Evolutionary conservation across 2,113 vertebrate species (phyloP), one percentile per base, ranked within the genome.

Genomic region (Ceuthmochares aereus): DNA sequence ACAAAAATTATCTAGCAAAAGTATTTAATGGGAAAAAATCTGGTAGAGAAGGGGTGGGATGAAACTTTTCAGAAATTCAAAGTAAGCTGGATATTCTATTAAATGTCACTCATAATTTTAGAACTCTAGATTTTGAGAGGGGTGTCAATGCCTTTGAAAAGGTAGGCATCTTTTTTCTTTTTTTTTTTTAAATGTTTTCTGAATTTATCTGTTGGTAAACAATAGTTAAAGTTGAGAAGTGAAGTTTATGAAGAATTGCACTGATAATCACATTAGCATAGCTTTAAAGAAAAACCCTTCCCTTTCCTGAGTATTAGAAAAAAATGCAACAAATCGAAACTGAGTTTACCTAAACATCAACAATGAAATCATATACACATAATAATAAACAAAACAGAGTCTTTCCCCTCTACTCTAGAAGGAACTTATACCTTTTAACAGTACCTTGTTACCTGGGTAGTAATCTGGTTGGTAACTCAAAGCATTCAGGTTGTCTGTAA

Each of bases 91-190:
- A 26, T 10, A 6, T 45, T 82, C 23, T 20, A 12, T 34, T 69
- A 69, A 21, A 36, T 36, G 4, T 83, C 83, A 34, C 8, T 84
- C 7, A 20, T 58, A 64, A 66, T 5, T 22, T 10, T 42, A 60
- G 29, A 64, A 66, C 13, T 19, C 13, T 37, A 23, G 27, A 34
- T 56, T 83, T 74, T 74, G 12, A 32, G 20, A 10, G 15, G 6
- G 2, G 4, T 19, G 21, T 47, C n/a, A 49, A 54, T 10, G 5
- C 2, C 7, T 69, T 52, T 69, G 7, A 68, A 76, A 87, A 70
- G 36, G 4, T n/a, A 32, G 7, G 4, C 0, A 42, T 27, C 22
- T 70, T 45, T 34, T 51, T 14, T 4, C 2, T 1, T 42, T 45
- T 32, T 34, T 86, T 45, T 12, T 40, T 18, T 10, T 14, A 19